Evolutionary conservation across 2,113 vertebrate species (phyloP).

Genomic region (Philantomba maxwellii): DNA sequence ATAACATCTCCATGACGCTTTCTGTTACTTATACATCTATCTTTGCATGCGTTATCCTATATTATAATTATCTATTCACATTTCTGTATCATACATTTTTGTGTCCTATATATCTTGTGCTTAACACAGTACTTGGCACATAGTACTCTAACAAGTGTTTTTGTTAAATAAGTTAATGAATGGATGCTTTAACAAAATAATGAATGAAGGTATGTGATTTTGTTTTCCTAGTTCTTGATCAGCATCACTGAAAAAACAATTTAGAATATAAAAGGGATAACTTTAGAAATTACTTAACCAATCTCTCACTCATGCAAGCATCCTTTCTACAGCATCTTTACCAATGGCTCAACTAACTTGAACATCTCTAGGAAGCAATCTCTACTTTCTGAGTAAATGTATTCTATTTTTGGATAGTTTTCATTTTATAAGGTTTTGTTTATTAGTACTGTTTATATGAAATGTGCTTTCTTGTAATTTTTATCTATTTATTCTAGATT

Average conservation of each 20-base stretch:
- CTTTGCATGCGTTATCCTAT: background rate
- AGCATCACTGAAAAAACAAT: background rate
- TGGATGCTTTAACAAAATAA: background rate
- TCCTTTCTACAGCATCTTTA: background rate
- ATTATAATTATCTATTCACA: background rate
- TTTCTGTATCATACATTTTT: background rate
- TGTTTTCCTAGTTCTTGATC: background rate
- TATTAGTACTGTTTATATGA: background rate
- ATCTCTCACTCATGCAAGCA: background rate
- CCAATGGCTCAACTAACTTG: background rate
- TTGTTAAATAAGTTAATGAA: background rate
- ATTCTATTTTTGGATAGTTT: background rate
- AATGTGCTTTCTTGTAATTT: background rate
- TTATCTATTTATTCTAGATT: background rate
- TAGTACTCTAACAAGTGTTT: background rate
- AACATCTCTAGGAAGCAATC: background rate
- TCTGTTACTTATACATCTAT: background rate
- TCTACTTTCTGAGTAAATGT: background rate
- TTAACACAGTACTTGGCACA: background rate
- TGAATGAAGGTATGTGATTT: background rate
- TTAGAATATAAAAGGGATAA: background rate
- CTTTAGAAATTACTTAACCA: background rate
- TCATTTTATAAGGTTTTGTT: background rate
- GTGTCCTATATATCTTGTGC: background rate
- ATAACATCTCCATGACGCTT: background rate